A percentile compares a stretch with the other conserved stretches of the same genome.
These are phyloP conservation scores for Rotaria sp. DNA, from an alignment of 2,888 invertebrate genomes.

Conservation along the genomic window DNA sequence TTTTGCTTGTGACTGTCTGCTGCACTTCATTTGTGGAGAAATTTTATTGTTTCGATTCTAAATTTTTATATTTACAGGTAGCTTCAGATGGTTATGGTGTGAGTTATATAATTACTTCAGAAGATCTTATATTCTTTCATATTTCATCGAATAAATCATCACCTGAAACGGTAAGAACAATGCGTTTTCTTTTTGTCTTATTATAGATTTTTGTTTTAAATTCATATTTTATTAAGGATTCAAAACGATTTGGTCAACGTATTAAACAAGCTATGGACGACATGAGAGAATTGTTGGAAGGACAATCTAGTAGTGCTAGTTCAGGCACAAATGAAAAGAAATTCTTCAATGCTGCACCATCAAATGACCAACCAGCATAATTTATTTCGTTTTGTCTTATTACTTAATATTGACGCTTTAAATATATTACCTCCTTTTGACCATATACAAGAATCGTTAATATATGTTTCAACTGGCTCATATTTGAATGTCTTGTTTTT, in stretches of 20 bases:
- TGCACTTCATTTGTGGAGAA: too few species aligned
- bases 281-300: slow-evolving; percentile 47
- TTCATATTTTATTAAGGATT: slow-evolving; percentile 44
- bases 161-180: slow-evolving; percentile 63
- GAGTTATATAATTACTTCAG: slow-evolving; percentile 94
- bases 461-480: too few species aligned
- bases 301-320: neutral
- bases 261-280: slow-evolving; percentile 48
- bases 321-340: neutral
- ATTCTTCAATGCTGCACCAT: neutral
- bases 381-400: too few species aligned
- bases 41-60: neutral
- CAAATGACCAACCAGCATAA: neutral
- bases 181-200: slow-evolving; percentile 29
- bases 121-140: slow-evolving; percentile 90
- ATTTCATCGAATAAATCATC: slow-evolving; percentile 88
- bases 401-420: too few species aligned
- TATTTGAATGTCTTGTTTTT: too few species aligned
- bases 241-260: slow-evolving; percentile 46
- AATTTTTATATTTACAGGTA: slow-evolving; percentile 55
- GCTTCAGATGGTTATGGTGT: slow-evolving; percentile 98
- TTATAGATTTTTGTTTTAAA: neutral
- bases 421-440: too few species aligned
- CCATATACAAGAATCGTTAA: too few species aligned
- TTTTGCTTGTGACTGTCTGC: too few species aligned